Base-by-base conservation (phyloP, 2,797 vertebrate species). In the Artibeus jamaicensis region DNA sequence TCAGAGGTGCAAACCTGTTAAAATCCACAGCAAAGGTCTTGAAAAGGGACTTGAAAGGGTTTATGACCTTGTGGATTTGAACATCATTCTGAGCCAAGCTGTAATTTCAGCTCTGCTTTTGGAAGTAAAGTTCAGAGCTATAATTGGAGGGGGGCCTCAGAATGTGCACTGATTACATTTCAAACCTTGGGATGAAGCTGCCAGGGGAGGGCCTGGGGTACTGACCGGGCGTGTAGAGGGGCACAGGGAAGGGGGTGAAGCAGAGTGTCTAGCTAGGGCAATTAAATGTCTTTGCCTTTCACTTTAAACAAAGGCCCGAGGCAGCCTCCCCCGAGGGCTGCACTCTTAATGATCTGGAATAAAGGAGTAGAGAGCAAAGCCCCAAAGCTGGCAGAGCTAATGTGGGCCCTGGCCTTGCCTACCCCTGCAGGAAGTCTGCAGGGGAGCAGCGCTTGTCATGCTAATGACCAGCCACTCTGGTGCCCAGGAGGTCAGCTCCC, bases 291-390 rank as follows among this genome's bases (percentile, higher is more conserved):
- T 77, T 11, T 86, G 93, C 90, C 94, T 97, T 93, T 97, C 93
- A 77, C 71, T 96, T 89, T 39, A 91, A 96, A 98, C 98, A 98
- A 97, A 98, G 96, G 93, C 96, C 39, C 87, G 91, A 94, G 96
- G 96, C 97, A 98, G 95, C 32, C 92, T 96, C 86, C 93, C 93
- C 97, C 92, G 83, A 88, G 97, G 84, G 76, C 96, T 76, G 10
- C 53, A 67, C 92, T 95, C 92, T 91, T 98, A 97, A 97, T 96
- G 95, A 84, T 95, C 95, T 44, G 74, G 93, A 94, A 93, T 77
- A 96, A 96, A 97, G 89, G 68, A 71, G 86, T 46, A 96, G 92
- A 34, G 83, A 91, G 96, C 83, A 34, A 55, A 95, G 91, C 79
- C 90, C 85, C 82, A n/a, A 42, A 93, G 83, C 94, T 53, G 78